Evolutionary conservation across 2,888 invertebrate species (phyloP).

Genomic region (Myopa testacea): DNA sequence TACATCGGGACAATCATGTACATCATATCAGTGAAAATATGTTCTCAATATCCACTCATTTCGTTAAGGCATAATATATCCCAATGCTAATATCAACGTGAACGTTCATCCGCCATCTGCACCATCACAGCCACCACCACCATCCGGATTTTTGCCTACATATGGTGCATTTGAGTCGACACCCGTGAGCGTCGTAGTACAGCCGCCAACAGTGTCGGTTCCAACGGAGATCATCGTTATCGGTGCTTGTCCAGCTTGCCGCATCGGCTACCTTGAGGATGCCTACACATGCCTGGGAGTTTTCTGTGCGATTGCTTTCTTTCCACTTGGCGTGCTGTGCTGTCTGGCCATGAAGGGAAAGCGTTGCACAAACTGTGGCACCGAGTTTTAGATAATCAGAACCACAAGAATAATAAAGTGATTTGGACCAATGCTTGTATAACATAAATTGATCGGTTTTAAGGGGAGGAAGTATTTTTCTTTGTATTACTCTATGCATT

Average conservation of each 20-base stretch:
- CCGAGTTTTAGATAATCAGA: conserved; percentile 72
- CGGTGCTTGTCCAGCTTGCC: conserved; percentile 89
- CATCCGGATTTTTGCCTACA: conserved; percentile 61
- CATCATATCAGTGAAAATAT: not conserved
- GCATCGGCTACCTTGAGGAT: conserved; percentile 88
- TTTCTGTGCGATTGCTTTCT: conserved; percentile 74
- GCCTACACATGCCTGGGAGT: conserved; percentile 88
- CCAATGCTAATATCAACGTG: conserved; percentile 41
- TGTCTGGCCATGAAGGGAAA: conserved; percentile 86
- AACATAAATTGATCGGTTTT: not conserved
- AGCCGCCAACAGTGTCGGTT: conserved; percentile 72
- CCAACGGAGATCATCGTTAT: conserved; percentile 84
- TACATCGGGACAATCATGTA: conserved; percentile 10
- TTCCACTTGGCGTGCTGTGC: conserved; percentile 88
- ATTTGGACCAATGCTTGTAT: not conserved
- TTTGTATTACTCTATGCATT: not conserved
- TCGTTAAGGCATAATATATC: conserved; percentile 44
- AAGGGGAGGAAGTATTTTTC: not conserved
- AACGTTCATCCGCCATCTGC: conserved; percentile 42
- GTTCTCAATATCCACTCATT: not conserved
- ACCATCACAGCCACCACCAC: conserved; percentile 47
- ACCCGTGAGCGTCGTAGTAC: conserved; percentile 73
- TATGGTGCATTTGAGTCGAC: conserved; percentile 70
- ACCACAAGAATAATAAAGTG: not conserved
- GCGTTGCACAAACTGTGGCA: conserved; percentile 89